phyloP scores from a whole-genome alignment of 2,113 vertebrate genomes.

The Passer montanus region DNA sequence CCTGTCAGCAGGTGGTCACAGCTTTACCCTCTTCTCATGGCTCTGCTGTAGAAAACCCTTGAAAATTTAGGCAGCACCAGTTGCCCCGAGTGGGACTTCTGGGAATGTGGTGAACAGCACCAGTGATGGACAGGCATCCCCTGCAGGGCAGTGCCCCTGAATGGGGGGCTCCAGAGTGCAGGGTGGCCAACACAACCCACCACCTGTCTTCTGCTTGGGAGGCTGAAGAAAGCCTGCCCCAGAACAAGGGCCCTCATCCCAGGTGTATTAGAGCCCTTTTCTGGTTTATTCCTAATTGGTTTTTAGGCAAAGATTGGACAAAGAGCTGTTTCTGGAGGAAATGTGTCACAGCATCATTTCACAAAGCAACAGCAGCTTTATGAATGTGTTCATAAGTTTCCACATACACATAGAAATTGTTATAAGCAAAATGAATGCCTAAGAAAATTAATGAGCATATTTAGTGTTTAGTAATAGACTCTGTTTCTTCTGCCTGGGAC shows the following conservation, averaged over 20 bases:
- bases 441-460: constrained; percentile 27
- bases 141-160: neutral
- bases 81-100: neutral
- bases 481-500: neutral
- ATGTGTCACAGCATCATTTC: neutral
- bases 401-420: neutral
- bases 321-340: neutral
- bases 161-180: fast-evolving
- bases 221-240: neutral
- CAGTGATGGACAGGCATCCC: neutral
- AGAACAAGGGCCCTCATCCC: neutral
- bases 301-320: neutral
- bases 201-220: neutral
- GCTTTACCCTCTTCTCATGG: neutral
- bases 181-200: neutral
- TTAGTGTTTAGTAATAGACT: neutral
- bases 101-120: neutral
- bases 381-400: neutral
- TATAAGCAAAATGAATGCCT: constrained; percentile 3
- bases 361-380: neutral
- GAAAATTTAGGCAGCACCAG: neutral
- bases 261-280: neutral
- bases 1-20: neutral
- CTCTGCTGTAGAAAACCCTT: neutral
- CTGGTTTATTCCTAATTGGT: neutral